These are phyloP conservation scores for Stictonetta naevosa DNA, from an alignment of 2,113 vertebrate species.

Conservation along the genomic window DNA sequence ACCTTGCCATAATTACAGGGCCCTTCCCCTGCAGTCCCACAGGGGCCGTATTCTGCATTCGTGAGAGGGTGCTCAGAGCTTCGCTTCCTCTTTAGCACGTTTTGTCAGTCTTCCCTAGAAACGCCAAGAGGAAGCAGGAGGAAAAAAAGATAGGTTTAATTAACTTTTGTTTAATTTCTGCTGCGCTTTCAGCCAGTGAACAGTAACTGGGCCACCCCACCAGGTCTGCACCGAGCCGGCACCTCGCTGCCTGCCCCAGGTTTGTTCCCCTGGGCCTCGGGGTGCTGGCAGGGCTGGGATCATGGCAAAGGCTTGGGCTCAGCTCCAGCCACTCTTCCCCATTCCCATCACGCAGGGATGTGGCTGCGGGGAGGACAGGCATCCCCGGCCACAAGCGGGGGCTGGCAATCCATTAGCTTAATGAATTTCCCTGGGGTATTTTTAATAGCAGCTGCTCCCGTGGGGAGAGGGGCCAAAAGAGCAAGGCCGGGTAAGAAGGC, in stretches of 20 bases:
- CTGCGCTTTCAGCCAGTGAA: not conserved
- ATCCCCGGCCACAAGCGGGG: not conserved
- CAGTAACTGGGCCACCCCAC: not conserved
- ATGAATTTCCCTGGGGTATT: not conserved
- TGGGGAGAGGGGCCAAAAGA: not conserved
- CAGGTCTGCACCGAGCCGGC: not conserved
- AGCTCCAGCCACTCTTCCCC: not conserved
- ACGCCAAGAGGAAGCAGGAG: not conserved
- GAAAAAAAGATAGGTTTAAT: not conserved
- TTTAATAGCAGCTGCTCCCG: not conserved
- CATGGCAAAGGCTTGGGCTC: not conserved
- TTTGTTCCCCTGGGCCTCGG: not conserved
- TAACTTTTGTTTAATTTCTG: conserved; percentile 53
- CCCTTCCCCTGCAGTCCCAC: conserved; percentile 1
- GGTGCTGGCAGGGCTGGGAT: not conserved
- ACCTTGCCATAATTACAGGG: not conserved
- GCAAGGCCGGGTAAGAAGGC: not conserved
- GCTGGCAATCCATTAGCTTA: not conserved
- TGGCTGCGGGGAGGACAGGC: not conserved
- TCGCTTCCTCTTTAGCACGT: not conserved
- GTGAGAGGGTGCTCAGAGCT: not conserved
- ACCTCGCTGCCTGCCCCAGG: not conserved
- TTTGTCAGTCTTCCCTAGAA: conserved; percentile 16
- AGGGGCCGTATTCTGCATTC: not conserved
- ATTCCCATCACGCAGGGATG: fast-evolving